Conservation (phyloP, 2,888 invertebrate genomes). For the Sclerodermus sp. region DNA sequence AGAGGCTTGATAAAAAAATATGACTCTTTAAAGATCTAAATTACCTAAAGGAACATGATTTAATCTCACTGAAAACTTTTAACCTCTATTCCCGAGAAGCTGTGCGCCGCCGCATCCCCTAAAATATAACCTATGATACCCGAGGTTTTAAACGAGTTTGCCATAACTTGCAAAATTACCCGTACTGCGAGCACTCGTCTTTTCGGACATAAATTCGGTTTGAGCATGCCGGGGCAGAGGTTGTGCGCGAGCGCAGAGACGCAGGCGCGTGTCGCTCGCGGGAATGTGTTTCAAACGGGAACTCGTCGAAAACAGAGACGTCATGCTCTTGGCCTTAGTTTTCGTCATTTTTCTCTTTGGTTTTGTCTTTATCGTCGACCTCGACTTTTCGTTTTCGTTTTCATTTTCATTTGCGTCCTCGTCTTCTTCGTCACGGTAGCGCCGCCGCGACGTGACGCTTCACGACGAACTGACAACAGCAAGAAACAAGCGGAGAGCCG, state of each 20-base stretch:
- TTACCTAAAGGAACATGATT: not conserved
- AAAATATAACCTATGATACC: not conserved
- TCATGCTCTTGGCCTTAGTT: slow-evolving; percentile 2
- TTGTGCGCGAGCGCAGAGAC: too few species aligned
- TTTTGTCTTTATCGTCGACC: slow-evolving; percentile 8
- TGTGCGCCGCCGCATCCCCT: not conserved
- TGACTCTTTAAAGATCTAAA: too few species aligned
- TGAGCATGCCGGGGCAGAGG: slow-evolving; percentile 12
- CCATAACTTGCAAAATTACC: slow-evolving; percentile 26
- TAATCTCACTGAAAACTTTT: not conserved
- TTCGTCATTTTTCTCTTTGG: not conserved
- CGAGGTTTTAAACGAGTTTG: slow-evolving; percentile 20
- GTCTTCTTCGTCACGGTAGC: slow-evolving; percentile 11
- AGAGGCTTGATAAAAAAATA: slow-evolving; percentile 10
- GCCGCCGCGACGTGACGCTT: not conserved
- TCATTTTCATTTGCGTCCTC: too few species aligned
- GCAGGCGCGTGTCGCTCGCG: slow-evolving; percentile 1
- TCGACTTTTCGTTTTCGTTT: not conserved
- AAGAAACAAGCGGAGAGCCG: not conserved
- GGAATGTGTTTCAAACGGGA: slow-evolving; percentile 21
- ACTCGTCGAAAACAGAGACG: slow-evolving; percentile 25
- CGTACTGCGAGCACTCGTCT: slow-evolving; percentile 30
- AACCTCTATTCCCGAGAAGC: slow-evolving; percentile 4
- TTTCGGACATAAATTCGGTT: slow-evolving; percentile 30
- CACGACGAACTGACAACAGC: slow-evolving; percentile 12